Conservation (phyloP, 2,888 invertebrate genomes). For the Ormyrus pomaceus region DNA sequence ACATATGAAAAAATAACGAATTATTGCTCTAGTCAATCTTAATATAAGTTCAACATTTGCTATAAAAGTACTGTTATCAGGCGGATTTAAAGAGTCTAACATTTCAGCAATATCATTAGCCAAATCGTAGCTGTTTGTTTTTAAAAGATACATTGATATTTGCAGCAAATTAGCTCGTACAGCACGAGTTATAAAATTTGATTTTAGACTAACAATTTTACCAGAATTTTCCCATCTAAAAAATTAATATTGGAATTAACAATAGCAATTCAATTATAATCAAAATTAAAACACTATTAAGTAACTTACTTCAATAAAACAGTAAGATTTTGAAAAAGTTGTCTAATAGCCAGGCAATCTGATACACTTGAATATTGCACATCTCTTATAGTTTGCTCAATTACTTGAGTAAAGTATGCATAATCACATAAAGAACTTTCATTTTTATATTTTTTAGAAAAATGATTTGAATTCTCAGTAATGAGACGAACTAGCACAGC, state of each 20-base stretch:
- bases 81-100: conserved; percentile 81
- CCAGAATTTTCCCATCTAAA: conserved; percentile 82
- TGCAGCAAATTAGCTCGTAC: conserved; percentile 76
- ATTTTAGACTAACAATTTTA: conserved; percentile 73
- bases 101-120: conserved; percentile 80
- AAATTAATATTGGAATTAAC: conserved; percentile 55
- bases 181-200: conserved; percentile 75
- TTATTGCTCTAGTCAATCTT: conserved; percentile 83
- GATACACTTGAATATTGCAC: conserved; percentile 64
- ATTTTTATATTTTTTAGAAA: conserved; percentile 66
- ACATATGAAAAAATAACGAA: conserved; percentile 87
- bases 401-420: conserved; percentile 69
- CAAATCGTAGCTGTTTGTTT: conserved; percentile 70
- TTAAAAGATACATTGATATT: conserved; percentile 74
- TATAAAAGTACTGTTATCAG: conserved; percentile 78
- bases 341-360: conserved; percentile 71
- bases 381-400: conserved; percentile 71
- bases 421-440: conserved; percentile 65
- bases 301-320: conserved; percentile 69
- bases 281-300: conserved; percentile 70
- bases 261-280: conserved; percentile 73
- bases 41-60: conserved; percentile 82
- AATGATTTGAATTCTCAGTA: conserved; percentile 77
- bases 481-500: conserved; percentile 81
- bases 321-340: conserved; percentile 76